phyloP scores from a whole-genome alignment of 92 coral and sea anemone genomes.

The Plumapathes pennacea region DNA sequence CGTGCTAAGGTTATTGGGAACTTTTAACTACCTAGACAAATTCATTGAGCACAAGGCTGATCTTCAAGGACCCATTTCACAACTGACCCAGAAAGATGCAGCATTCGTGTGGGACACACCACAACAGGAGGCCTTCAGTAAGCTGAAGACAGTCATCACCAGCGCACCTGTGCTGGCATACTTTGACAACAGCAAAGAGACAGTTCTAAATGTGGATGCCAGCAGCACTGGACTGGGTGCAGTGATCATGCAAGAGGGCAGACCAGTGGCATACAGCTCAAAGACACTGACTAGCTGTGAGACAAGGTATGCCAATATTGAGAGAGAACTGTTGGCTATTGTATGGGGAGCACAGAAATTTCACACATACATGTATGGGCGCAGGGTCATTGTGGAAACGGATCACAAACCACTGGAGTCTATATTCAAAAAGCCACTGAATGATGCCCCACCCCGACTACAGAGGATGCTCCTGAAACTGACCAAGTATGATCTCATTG shows the following conservation, averaged over 20 bases:
- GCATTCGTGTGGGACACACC: conserved; percentile 35
- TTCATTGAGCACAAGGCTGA: conserved; percentile 50
- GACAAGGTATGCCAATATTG: conserved; percentile 27
- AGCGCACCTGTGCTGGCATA: conserved; percentile 29
- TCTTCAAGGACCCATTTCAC: conserved; percentile 30
- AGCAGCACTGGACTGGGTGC: conserved; percentile 50
- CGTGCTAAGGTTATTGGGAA: conserved; percentile 16
- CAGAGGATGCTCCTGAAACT: conserved; percentile 46
- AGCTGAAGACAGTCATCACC: conserved; percentile 12
- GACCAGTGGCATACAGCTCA: conserved; percentile 45
- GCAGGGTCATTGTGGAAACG: no score
- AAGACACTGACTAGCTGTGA: conserved; percentile 21
- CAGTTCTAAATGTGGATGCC: conserved; percentile 40
- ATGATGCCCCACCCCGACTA: no score
- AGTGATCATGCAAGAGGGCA: conserved; percentile 29
- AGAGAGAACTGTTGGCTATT: conserved; percentile 33
- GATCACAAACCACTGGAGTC: no score
- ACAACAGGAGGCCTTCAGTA: conserved; percentile 34
- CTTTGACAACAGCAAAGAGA: conserved; percentile 18
- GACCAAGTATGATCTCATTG: conserved; percentile 36
- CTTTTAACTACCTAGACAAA: conserved; percentile 47
- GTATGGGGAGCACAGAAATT: conserved; percentile 35
- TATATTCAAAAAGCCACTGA: no score
- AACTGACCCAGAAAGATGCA: conserved; percentile 22
- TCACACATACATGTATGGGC: no score